Evolutionary conservation across 2,888 invertebrate genomes (phyloP), one percentile per base, ranked within the genome.

Genomic region (Omphaloscelis lunosa): DNA sequence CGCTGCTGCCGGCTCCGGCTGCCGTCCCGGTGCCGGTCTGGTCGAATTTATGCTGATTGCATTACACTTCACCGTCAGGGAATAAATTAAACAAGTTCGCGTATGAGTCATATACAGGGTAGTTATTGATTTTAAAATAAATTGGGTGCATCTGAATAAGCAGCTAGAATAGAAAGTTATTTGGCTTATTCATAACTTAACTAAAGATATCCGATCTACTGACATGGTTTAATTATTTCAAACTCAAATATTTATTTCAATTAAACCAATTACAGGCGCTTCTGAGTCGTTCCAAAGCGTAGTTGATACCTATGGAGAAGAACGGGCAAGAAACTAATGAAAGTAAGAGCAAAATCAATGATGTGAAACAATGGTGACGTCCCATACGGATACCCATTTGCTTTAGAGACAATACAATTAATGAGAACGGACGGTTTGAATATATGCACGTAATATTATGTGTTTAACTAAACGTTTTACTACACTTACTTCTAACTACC

Each of bases 31-130:
- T 39, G 61, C 78, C 58, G 58, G 75, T 17, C 58, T 82, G 85
- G 87, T 88, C 88, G 92, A 95, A 95, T 96, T 94, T 96, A 96
- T 96, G 95, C 93, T 96, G 96, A 96, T 96, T 95, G 95, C 94
- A 96, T 96, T 95, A 84, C 93, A 88, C 92, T 87, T 91, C 74
- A 86, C 88, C 89, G 85, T 80, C 82, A 83, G 88, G 91, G 90
- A 92, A 92, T 91, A 93, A 91, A 89, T 89, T 84, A 84, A 86
- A 84, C 83, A 74, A 86, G 84, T 83, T 72, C 83, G 80, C 90
- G 90, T 91, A 92, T 86, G 84, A 84, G 59, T 86, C 90, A 90
- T 89, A 90, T 89, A 91, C 69, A 51, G 91, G 79, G 83, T 72
- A 56, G 29, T 75, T 86, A 86, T 84, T 83, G 86, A 86, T 84